These are phyloP conservation scores for Atethmia centrago DNA, from an alignment of 2,888 invertebrate genomes.

Conservation along the genomic window DNA sequence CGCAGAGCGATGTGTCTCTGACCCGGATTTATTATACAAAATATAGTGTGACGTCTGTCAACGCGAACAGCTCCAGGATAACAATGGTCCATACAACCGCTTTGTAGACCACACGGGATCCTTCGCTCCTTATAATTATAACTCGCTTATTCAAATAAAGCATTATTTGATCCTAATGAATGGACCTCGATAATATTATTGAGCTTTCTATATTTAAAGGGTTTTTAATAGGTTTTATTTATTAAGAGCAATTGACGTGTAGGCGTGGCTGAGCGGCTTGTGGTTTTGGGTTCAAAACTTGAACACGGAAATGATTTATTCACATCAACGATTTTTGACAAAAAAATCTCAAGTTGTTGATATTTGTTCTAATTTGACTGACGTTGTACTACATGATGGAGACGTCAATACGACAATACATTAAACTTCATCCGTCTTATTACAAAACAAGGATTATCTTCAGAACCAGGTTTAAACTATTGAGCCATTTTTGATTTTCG, in stretches of 20 bases:
- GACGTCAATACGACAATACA: no score
- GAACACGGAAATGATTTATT: conserved; percentile 20
- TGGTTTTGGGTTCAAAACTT: not conserved
- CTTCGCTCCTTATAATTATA: conserved; percentile 64
- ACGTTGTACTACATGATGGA: no score
- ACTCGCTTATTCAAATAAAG: conserved; percentile 46
- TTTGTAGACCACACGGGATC: conserved; percentile 73
- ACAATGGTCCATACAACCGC: conserved; percentile 83
- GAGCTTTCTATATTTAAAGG: conserved; percentile 15
- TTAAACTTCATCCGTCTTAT: no score
- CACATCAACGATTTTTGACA: not conserved
- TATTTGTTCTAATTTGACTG: not conserved
- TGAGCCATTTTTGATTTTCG: no score
- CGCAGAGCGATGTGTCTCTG: no score
- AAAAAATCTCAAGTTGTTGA: not conserved
- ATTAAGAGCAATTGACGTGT: not conserved
- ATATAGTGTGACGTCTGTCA: conserved; percentile 32
- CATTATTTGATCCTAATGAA: conserved; percentile 62
- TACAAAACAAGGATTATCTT: no score
- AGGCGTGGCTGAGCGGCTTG: conserved; percentile 35
- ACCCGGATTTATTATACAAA: no score
- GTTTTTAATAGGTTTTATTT: conserved; percentile 44
- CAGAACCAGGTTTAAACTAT: no score
- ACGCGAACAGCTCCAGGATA: conserved; percentile 68
- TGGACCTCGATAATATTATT: conserved; percentile 52